Conservation (phyloP, 2,113 vertebrate species). For the Felis catus region F.catus_Fca126_mat1.0 CM031415.1:195254501-195255000, state of each 20-base stretch:
- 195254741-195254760: background rate
- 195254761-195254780: background rate
- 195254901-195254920: fast-evolving
- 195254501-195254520: background rate
- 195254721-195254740: background rate
- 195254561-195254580: background rate
- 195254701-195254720: background rate
- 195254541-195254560: background rate
- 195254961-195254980: background rate
- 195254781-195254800: background rate
- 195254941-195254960: background rate
- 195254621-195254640: background rate
- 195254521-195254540: background rate
- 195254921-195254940: too few relatives aligned
- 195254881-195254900: background rate
- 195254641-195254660: background rate
- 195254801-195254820: background rate
- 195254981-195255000: background rate
- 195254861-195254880: background rate
- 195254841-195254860: background rate
- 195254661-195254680: background rate
- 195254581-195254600: background rate
- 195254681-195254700: background rate
- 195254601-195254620: background rate
- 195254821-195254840: background rate